Evolutionary conservation across 2,113 vertebrate species (phyloP), one percentile per base, ranked within the genome.

Genomic region (Gadus chalcogrammus): DNA sequence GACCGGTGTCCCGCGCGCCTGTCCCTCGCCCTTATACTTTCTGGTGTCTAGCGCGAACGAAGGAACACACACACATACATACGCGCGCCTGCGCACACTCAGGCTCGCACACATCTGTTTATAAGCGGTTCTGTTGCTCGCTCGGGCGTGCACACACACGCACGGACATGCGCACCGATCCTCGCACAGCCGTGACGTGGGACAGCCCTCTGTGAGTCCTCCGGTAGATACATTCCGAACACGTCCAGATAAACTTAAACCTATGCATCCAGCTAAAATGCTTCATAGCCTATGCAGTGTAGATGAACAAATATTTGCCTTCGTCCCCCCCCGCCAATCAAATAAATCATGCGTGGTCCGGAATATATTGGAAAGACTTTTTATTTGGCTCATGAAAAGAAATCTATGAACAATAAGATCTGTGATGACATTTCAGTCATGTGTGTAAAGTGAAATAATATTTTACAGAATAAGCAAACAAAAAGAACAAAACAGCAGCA

Each of bases 371-470:
- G 42, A 48, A 48, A 48, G 42, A 48, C 77, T 87, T 77, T 93
- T 92, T 91, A 92, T 93, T 92, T 91, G 89, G 88, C 88, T 91
- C 85, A 90, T 80, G 80, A 87, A 85, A 89, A 86, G 79, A 72
- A 74, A 72, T 72, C 73, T 84, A 18, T 78, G 65, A 78, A 78
- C 84, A 88, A 69, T 24, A 79, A 76, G 79, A 74, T 81, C 76
- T 74, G 68, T 24, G 85, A 88, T 86, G 69, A 84, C 84, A 84
- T 63, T 16, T 70, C 81, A 85, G 86, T 76, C 70, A 79, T 79
- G 69, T 71, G 64, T 75, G 77, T 79, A 79, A 24, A 65, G 67
- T 56, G 42, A 22, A 79, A 79, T 82, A 55, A 65, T 48, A 63
- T 79, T 27, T 60, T 68, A 80, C 62, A 79, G 68, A 83, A 79